Base-by-base conservation (phyloP, 2,888 invertebrate genomes). In the Drosophila anceps region DNA sequence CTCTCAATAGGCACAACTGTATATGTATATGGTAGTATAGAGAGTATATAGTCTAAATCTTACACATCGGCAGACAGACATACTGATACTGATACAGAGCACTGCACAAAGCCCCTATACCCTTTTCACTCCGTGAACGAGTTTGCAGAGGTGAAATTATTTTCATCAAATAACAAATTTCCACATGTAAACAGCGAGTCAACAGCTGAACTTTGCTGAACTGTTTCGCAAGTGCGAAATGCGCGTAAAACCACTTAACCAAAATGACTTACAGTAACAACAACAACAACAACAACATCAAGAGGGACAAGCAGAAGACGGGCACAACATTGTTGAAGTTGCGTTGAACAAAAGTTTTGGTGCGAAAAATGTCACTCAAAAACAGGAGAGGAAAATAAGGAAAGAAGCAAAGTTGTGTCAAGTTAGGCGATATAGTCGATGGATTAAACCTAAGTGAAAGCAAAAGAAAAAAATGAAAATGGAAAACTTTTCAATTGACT, bases 341-440 rank as follows among this genome's bases (percentile, higher is more conserved):
- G 62, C 15, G 29, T 15, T 43, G 39, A 41, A 54, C 48, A 63
- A 39, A 76, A 80, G 62, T 65, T 81, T 82, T 51, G 71, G 87
- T 76, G 75, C 60, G 58, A 73, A 84, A 84, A 79, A 64, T 85
- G 86, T 77, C 85, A 84, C 65, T 84, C 85, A 71, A 69, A 66
- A 58, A 53, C 73, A 77, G 66, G 18, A 44, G 37, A 63, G 44
- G 35, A 73, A 70, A 61, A 39, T 29, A 58, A 44, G 48, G 72
- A 70, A 55, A 46, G 27, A 51, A 24, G 29, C 57, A 65, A 73
- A 66, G 33, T 73, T 72, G 66, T n/a, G 46, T 31, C 66, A 76
- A 71, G 15, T 41, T 24, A 37, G 37, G 43, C 55, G 46, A 69
- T 58, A 65, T 50, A 51, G 69, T 63, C 63, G 43, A 41, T 60